Percentiles rank a stretch among this genome's conserved stretches.
These are phyloP conservation scores for Zelleria hepariella DNA, from an alignment of 2,888 invertebrate genomes.

Conservation along the genomic window DNA sequence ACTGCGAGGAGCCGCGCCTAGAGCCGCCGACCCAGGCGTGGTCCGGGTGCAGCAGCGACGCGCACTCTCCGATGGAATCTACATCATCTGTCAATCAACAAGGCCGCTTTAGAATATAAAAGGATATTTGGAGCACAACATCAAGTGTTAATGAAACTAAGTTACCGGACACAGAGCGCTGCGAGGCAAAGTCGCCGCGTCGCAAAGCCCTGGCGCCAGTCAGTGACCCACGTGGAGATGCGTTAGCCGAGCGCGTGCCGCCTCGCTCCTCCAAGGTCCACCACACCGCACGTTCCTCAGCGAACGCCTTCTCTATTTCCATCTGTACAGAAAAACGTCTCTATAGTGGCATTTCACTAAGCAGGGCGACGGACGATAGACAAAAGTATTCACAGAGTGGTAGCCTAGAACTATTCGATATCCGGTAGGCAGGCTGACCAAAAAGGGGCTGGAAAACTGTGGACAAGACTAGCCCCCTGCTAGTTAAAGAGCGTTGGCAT, in stretches of 20 bases:
- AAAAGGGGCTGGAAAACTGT: no score
- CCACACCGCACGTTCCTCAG: constrained; percentile 92
- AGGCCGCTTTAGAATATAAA: background rate
- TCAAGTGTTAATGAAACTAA: constrained; percentile 1
- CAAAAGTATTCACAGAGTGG: no score
- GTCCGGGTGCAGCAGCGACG: constrained; percentile 86
- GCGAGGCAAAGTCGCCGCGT: constrained; percentile 80
- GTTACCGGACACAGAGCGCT: constrained; percentile 79
- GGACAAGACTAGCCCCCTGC: no score
- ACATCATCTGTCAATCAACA: constrained; percentile 70
- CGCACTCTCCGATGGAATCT: constrained; percentile 82
- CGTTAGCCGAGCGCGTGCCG: constrained; percentile 81
- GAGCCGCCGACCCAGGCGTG: constrained; percentile 86
- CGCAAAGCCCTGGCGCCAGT: constrained; percentile 78
- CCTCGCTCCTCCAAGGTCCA: constrained; percentile 88
- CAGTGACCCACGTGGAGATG: constrained; percentile 85
- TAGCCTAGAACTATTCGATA: background rate
- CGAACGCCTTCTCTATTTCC: constrained; percentile 85
- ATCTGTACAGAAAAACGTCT: constrained; percentile 43
- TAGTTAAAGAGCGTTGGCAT: no score
- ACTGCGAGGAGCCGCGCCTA: constrained; percentile 89
- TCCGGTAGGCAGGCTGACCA: no score
- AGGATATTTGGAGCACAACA: background rate
- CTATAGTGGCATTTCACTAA: no score
- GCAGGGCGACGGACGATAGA: no score